Conservation (phyloP, 92 coral and sea anemone genomes). For the Phymanthus crucifer region DNA sequence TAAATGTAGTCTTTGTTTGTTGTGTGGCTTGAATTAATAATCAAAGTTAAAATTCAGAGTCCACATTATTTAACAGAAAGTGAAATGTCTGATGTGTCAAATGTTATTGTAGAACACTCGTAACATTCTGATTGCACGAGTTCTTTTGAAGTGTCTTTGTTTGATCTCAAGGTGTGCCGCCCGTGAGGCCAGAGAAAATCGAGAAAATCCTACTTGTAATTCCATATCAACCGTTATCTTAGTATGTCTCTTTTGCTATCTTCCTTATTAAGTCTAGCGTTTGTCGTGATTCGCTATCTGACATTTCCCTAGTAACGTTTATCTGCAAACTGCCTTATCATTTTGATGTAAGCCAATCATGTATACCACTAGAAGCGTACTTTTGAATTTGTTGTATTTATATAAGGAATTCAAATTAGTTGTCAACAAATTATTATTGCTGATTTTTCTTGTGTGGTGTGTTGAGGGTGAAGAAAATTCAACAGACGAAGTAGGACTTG, state of each 20-base stretch:
- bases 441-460: background rate
- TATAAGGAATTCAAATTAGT: background rate
- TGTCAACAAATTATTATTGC: background rate
- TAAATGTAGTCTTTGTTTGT: no score
- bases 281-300: slow-evolving; percentile 4
- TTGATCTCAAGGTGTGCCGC: slow-evolving; percentile 3
- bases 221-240: slow-evolving; percentile 1
- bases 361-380: no score
- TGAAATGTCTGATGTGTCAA: background rate
- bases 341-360: background rate
- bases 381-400: background rate
- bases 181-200: no score
- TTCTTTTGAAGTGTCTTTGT: background rate
- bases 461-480: background rate
- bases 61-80: background rate
- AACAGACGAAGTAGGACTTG: background rate
- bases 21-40: no score
- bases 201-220: background rate
- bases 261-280: background rate
- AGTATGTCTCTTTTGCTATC: background rate
- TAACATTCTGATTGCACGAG: no score
- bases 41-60: no score
- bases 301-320: background rate
- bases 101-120: background rate
- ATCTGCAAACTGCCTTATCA: slow-evolving; percentile 5